Base-by-base conservation (phyloP, 2,113 vertebrate genomes). In the Condylura cristata region DNA sequence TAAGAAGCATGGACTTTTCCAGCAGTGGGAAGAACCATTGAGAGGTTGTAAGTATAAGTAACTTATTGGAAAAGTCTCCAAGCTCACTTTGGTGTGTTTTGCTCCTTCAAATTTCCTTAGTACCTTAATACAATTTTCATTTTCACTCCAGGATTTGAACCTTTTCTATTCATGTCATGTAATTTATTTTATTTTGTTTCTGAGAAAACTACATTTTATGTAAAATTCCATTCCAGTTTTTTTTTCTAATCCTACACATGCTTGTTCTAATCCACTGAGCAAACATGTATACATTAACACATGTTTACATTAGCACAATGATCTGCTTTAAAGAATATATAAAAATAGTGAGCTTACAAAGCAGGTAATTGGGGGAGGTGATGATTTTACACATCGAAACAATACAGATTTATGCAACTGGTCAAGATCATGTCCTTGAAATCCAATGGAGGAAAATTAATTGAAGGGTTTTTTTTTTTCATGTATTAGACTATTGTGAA, bases 381-480 rank as follows among this genome's bases (percentile, higher is more conserved):
- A 90, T 76, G 34, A 68, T 81, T 66, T 66, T 82, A 8, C 26
- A 88, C 41, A 56, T 22, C 44, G 56, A 91, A 90, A 75, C 16
- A 66, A 84, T 39, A 89, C 7, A 92, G n/a, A 82, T 61, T 71
- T 46, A 84, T 34, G 46, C 26, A 30, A 94, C 79, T 44, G 44
- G 37, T 95, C 32, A 87, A 56, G 63, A 58, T 90, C 86, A 39
- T 51, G 12, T 78, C 68, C 90, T 75, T 91, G 37, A 88, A 65
- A 86, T n/a, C 44, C 46, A 82, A 34, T 44, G 17, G 41, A 86
- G 39, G 39, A 78, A 75, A 88, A 70, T 13, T 48, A n/a, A 60
- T 26, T 71, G 20, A 88, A 93, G 30, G 37, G 44, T 82, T 78
- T 58, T 94, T 5, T 5, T 80, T 91, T 76, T 65, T 2, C 32